These are phyloP conservation scores for Noctua janthe DNA, from an alignment of 2,888 invertebrate genomes.

Conservation along the genomic window DNA sequence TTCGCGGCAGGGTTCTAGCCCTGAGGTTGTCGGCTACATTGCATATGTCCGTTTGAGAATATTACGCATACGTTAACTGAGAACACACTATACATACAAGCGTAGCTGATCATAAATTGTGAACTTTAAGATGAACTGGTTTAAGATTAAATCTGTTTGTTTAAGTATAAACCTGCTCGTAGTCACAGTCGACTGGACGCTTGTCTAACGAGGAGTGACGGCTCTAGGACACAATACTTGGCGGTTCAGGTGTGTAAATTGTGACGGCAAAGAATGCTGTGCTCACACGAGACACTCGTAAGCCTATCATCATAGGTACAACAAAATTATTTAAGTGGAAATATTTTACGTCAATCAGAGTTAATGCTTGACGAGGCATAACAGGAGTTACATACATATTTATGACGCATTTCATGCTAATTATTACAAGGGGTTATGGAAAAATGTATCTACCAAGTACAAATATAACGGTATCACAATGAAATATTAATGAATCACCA, in stretches of 20 bases:
- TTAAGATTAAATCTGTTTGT: constrained; percentile 58
- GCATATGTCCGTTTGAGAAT: constrained; percentile 77
- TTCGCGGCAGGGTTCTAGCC: constrained; percentile 79
- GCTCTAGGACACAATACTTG: constrained; percentile 79
- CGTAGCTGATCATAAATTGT: constrained; percentile 48
- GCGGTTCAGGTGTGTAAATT: constrained; percentile 77
- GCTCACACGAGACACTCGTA: constrained; percentile 41
- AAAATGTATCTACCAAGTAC: constrained; percentile 17
- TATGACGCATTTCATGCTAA: constrained; percentile 14
- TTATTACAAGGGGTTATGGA: constrained; percentile 21
- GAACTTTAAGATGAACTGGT: constrained; percentile 63
- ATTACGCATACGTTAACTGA: constrained; percentile 75
- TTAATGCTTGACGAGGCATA: constrained; percentile 35
- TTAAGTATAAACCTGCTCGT: constrained; percentile 59
- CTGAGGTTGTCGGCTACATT: constrained; percentile 76
- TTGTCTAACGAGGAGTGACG: constrained; percentile 79
- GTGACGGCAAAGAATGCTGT: constrained; percentile 69
- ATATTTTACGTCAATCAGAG: constrained; percentile 42
- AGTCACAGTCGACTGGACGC: constrained; percentile 74
- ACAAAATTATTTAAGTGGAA: constrained; percentile 48
- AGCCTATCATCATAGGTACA: constrained; percentile 41
- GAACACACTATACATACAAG: constrained; percentile 41
- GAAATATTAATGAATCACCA: constrained; percentile 50
- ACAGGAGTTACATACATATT: constrained; percentile 20
- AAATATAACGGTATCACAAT: constrained; percentile 21